Conservation (phyloP, 2,888 invertebrate species). For the Trichogramma dendrolimi region DNA sequence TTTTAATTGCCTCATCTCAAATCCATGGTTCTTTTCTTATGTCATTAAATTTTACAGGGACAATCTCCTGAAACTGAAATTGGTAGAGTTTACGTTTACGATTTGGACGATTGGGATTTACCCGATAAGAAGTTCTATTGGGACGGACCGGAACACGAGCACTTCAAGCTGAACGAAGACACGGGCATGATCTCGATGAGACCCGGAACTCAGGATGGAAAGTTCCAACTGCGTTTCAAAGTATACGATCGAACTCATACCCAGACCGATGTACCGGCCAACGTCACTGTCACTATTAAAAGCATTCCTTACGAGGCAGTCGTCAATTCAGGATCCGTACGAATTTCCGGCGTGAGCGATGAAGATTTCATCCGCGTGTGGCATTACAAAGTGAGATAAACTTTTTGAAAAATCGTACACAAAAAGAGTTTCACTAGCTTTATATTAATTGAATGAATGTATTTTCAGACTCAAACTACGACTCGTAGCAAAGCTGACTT, state of each 20-base stretch:
- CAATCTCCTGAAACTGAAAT: constrained; percentile 87
- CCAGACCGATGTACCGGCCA: constrained; percentile 92
- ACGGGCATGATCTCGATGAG: constrained; percentile 95
- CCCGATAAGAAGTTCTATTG: constrained; percentile 96
- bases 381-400: constrained; percentile 69
- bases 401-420: not conserved
- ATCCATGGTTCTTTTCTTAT: not conserved
- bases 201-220: constrained; percentile 85
- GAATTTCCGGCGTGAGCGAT: constrained; percentile 89
- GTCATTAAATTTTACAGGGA: constrained; percentile 57
- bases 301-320: constrained; percentile 95
- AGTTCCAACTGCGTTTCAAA: constrained; percentile 74
- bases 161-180: constrained; percentile 84
- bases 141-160: constrained; percentile 81
- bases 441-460: not conserved
- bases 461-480: constrained; percentile 65
- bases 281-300: constrained; percentile 89
- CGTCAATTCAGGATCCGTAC: constrained; percentile 88
- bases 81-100: constrained; percentile 94
- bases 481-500: constrained; percentile 84
- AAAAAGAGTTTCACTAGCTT: not conserved
- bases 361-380: constrained; percentile 94
- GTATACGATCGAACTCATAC: constrained; percentile 93
- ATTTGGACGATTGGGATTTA: constrained; percentile 97
- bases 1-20: not conserved